phyloP scores from a whole-genome alignment of 2,888 invertebrate genomes.

The Leptinotarsa peninsularis region DNA sequence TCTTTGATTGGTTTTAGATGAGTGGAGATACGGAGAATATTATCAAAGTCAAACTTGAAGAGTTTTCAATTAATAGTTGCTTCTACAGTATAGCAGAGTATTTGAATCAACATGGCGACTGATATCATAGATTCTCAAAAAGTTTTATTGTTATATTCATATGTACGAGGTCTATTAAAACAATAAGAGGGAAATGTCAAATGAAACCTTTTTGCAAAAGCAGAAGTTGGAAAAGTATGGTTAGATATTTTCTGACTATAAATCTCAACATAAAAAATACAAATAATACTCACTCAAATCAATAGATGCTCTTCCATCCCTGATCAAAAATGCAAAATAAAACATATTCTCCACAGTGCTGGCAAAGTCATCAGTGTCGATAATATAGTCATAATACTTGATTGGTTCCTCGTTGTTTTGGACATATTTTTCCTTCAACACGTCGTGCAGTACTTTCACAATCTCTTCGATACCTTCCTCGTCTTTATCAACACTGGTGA shows the following conservation, averaged over 20 bases:
- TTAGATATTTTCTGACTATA: neutral
- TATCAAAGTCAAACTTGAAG: too few relatives aligned
- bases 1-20: neutral
- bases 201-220: too few relatives aligned
- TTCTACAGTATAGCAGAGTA: too few relatives aligned
- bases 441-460: constrained; percentile 68
- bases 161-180: too few relatives aligned
- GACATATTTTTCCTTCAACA: constrained; percentile 66
- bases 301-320: constrained; percentile 70
- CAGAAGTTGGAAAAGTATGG: too few relatives aligned
- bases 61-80: too few relatives aligned
- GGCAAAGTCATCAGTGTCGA: constrained; percentile 72
- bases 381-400: constrained; percentile 71
- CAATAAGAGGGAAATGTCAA: too few relatives aligned
- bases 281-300: constrained; percentile 64
- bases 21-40: too few relatives aligned
- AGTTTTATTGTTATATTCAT: too few relatives aligned
- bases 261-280: too few relatives aligned
- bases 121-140: too few relatives aligned
- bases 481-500: constrained; percentile 68
- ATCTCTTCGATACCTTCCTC: constrained; percentile 71
- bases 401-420: constrained; percentile 65
- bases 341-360: constrained; percentile 75
- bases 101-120: too few relatives aligned
- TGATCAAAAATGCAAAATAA: constrained; percentile 73